Evolutionary conservation across 2,888 invertebrate genomes (phyloP), one percentile per base, ranked within the genome.

Genomic region (Rhagophthalmus giganteus): DNA sequence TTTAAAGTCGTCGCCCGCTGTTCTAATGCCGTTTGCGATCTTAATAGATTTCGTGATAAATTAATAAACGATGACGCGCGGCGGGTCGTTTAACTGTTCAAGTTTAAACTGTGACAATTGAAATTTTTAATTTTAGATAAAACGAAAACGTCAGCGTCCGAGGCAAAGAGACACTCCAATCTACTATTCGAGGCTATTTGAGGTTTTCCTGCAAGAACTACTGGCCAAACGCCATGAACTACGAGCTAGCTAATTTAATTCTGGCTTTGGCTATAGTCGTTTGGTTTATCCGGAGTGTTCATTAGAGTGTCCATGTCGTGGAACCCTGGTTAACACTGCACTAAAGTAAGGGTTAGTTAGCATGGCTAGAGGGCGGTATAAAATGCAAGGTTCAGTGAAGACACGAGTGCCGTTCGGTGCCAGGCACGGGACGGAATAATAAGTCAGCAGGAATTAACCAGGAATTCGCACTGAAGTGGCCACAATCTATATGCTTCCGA

Each of bases 341-440:
- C 55, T 59, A 61, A 63, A 60, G 58, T 61, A 61, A 60, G 65
- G 66, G 67, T 66, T 68, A 68, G 66, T 67, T 67, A 66, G 64
- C 63, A 63, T 62, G 58, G 63, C 62, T 62, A 53, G 60, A 62
- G 64, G 64, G 63, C 55, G 57, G 62, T 64, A 65, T 67, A 66
- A 68, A 66, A 63, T 68, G 64, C 65, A 68, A 64, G 66, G 61
- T 65, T 66, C 61, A 64, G 60, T 64, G 66, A 68, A 67, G 68
- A 67, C 65, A 65, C 62, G 62, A 64, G 64, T 62, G 61, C 58
- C 58, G 60, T 60, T 61, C 60, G 55, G 67, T 65, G 62, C 65
- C 65, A 62, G 62, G 66, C 64, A 61, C 61, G 54, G 54, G 58
- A 57, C 59, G 54, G 61, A 61, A 64, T 64, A 64, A 66, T 67